Evolutionary conservation across 2,888 invertebrate species (phyloP), one percentile per base, ranked within the genome.

Genomic region (Cenopis cana): DNA sequence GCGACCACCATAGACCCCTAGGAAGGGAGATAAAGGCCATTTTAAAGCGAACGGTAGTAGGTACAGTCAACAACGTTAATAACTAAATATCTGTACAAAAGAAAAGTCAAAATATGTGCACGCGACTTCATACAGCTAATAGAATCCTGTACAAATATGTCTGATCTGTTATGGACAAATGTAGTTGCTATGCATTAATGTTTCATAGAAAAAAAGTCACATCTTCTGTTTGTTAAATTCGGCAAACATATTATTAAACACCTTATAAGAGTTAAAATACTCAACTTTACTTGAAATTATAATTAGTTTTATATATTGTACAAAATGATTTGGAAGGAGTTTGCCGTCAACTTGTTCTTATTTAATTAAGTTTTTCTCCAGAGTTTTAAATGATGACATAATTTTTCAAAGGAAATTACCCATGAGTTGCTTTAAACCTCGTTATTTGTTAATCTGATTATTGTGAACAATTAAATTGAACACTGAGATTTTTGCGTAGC

Each of bases 401-500:
- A 24, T 11, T 54, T 36, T 14, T 55, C 29, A 55, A 29, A 52
- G 20, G 38, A 14, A 55, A 55, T 55, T 29, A 55, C 38, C 36
- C 64, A n/a, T 38, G 38, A 24, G 54, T 54, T 50, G 61, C 61
- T 52, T 24, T 52, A 38, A 52, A 24, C 52, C 20, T 20, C n/a
- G 11, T 64, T 64, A 24, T 38, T 52, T 36, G 38, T 64, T 36
- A 20, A 54, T 38, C 64, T 9, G 20, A 64, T 38, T 64, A 64
- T 38, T 52, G 52, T 54, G 36, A 64, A 64, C 38, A 52, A 54
- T 54, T 64, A 14, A 56, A 29, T 8, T 33, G 10, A 50, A 20
- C 55, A 36, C 29, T 66, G 49, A 60, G 36, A 55, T 60, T 67
- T 38, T 67, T 71, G 61, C 55, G 61, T 61, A 71, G 71, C 67